A percentile compares a stretch with the other conserved stretches of the same genome.
phyloP scores from a whole-genome alignment of 2,113 vertebrate species.

The Alectura lathami region DNA sequence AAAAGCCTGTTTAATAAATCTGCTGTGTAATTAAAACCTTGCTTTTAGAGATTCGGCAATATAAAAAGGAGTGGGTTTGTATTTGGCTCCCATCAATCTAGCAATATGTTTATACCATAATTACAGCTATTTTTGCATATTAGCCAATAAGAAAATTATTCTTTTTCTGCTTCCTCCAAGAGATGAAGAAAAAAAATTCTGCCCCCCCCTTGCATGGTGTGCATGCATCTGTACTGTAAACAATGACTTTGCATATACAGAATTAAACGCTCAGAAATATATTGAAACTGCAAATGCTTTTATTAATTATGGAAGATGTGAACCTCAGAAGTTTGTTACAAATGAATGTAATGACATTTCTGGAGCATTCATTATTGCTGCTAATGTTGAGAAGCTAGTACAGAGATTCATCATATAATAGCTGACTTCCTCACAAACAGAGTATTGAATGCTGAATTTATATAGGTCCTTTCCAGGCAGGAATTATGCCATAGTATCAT shows the following conservation, averaged over 20 bases:
- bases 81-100: not conserved
- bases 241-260: not conserved
- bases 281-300: not conserved
- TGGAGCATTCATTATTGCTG: not conserved
- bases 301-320: not conserved
- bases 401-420: not conserved
- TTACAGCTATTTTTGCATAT: not conserved
- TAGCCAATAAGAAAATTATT: not conserved
- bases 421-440: not conserved
- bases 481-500: not conserved
- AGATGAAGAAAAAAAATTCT: not conserved
- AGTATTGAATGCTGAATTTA: not conserved
- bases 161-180: not conserved
- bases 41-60: not conserved
- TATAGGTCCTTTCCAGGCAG: not conserved
- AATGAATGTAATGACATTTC: conserved; percentile 11
- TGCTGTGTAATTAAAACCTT: not conserved
- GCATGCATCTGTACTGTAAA: not conserved
- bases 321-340: not conserved
- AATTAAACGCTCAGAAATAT: not conserved
- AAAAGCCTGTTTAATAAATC: not conserved
- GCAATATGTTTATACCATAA: not conserved
- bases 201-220: not conserved
- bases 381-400: not conserved
- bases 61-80: not conserved